Evolutionary conservation across 2,888 invertebrate species (phyloP).

Genomic region (Drosophila dives): DNA sequence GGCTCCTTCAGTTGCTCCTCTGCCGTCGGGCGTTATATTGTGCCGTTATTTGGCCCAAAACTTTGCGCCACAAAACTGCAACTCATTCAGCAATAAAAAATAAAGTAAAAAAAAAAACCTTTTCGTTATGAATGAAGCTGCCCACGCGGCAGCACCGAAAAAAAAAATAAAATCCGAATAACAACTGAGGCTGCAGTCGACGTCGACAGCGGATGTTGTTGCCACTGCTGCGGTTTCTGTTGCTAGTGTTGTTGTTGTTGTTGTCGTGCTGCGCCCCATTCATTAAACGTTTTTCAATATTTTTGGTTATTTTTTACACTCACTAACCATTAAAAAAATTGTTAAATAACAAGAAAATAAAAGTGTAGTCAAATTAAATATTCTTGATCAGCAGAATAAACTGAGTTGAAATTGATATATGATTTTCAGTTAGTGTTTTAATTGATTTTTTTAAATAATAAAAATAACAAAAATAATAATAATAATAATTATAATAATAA

Average conservation of each 20-base stretch:
- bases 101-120: slow-evolving; percentile 4
- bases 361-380: not conserved
- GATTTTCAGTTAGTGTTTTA: not conserved
- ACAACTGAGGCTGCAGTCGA: slow-evolving; percentile 42
- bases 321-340: not conserved
- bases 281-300: slow-evolving; percentile 63
- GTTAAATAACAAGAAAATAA: not conserved
- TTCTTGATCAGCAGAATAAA: not conserved
- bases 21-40: slow-evolving; percentile 26
- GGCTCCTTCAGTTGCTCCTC: slow-evolving; percentile 29
- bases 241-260: slow-evolving; percentile 12
- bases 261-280: slow-evolving; percentile 59
- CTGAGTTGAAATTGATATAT: not conserved
- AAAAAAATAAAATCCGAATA: slow-evolving; percentile 10
- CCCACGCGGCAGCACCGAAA: slow-evolving; percentile 64
- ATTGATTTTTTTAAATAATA: not conserved
- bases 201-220: slow-evolving; percentile 70
- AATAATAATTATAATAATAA: no score
- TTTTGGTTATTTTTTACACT: slow-evolving; percentile 18
- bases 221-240: slow-evolving; percentile 13
- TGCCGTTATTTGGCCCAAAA: slow-evolving; percentile 70
- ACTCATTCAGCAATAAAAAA: slow-evolving; percentile 66
- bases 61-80: slow-evolving; percentile 63
- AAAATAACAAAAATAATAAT: no score
- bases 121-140: slow-evolving; percentile 78